Evolutionary conservation across 2,113 vertebrate genomes (phyloP).

Genomic region (Ophiodon elongatus): DNA sequence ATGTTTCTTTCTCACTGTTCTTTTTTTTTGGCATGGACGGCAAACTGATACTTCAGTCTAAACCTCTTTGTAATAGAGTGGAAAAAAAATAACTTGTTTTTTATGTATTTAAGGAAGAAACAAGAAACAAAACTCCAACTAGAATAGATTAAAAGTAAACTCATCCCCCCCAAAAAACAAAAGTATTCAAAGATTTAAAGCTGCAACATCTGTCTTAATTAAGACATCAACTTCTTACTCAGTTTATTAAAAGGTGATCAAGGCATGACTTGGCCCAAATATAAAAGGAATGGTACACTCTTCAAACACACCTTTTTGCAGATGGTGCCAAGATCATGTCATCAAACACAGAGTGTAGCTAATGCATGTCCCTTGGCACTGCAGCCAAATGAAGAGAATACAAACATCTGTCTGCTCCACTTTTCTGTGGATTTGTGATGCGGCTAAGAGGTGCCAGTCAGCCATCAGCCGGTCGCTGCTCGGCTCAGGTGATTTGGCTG

Average conservation of each 20-base stretch:
- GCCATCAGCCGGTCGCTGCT: slow-evolving; percentile 41
- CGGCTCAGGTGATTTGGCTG: slow-evolving; percentile 49
- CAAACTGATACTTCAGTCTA: background rate
- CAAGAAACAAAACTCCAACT: slow-evolving; percentile 3
- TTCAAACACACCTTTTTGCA: slow-evolving; percentile 67
- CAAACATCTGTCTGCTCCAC: slow-evolving; percentile 73
- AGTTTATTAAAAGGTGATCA: slow-evolving; percentile 62
- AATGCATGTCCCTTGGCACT: slow-evolving; percentile 59
- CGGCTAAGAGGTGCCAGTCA: slow-evolving; percentile 57
- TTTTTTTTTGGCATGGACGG: slow-evolving; percentile 17
- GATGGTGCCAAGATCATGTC: slow-evolving; percentile 75
- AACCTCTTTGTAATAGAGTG: background rate
- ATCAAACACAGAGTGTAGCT: slow-evolving; percentile 65
- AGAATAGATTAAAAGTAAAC: slow-evolving; percentile 36
- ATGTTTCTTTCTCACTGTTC: slow-evolving; percentile 24
- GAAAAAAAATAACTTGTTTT: background rate
- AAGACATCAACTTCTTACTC: slow-evolving; percentile 48
- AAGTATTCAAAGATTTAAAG: slow-evolving; percentile 16
- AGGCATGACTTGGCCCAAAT: slow-evolving; percentile 57
- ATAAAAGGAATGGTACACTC: slow-evolving; percentile 44
- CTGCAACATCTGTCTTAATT: slow-evolving; percentile 56
- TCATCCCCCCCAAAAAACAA: background rate
- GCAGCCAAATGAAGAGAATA: slow-evolving; percentile 58
- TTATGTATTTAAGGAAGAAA: slow-evolving; percentile 4
- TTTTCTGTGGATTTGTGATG: slow-evolving; percentile 59